Base-by-base conservation (phyloP, 2,113 vertebrate species). In the Sciurus niger region DNA sequence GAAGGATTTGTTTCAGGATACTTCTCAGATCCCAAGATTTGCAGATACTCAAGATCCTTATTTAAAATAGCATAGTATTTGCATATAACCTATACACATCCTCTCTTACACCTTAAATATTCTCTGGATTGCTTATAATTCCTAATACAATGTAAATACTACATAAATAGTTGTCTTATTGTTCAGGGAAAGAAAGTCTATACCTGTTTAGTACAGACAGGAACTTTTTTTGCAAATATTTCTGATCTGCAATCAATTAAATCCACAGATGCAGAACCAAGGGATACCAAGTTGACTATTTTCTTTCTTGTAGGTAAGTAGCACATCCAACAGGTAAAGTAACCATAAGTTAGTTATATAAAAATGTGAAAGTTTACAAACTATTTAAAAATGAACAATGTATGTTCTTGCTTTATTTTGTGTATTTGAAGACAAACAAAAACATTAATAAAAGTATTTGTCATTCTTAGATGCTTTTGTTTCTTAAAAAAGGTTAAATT, bases 361-460 rank as follows among this genome's bases (percentile, higher is more conserved):
- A 72, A 93, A 90, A 92, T 78, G 78, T 63, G 80, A 65, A 96
- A 95, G 67, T 79, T 60, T 65, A 90, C 43, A 78, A 96, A 94
- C 53, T 43, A 78, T 46, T 77, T 90, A 77, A 83, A 68, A 8
- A 63, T 24, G 74, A 77, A 96, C 12, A 85, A 24, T 55, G 4
- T 84, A 58, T 46, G 86, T 92, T 74, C 87, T 72, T 73, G 8
- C 16, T 93, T 95, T 82, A 78, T 65, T 92, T 79, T 89, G 25
- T 88, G 5, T 90, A 76, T 63, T 77, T 90, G 20, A 96, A 93
- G 53, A 95, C 48, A 80, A 93, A 95, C 48, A 80, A 90, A 74
- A 84, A 46, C 2, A 51, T 76, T 37, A 65, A 63, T n/a, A 80
- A 58, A 93, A 92, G 34, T 84, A 78, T 34, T 80, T 83, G 84